phyloP scores from a whole-genome alignment of 23 tunicate genomes.

The Trididemnum nubilum region DNA sequence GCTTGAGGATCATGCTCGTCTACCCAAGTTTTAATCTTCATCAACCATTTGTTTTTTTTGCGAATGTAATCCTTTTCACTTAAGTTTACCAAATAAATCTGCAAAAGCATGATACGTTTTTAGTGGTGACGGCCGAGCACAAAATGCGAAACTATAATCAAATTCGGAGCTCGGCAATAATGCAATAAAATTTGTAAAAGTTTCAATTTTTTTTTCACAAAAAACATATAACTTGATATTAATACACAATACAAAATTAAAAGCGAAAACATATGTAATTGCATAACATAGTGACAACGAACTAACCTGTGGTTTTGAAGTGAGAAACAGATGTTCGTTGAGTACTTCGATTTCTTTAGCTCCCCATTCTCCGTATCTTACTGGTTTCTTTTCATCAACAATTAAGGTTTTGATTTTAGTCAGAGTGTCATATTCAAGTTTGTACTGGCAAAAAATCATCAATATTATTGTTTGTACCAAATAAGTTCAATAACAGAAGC shows the following conservation, averaged over 20 bases:
- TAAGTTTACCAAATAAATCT: constrained; percentile 93
- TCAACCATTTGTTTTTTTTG: constrained; percentile 93
- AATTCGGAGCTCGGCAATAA: no score
- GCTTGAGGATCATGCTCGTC: constrained; percentile 74
- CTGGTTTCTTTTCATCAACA: constrained; percentile 86
- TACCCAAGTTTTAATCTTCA: constrained; percentile 93
- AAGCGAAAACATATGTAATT: no score
- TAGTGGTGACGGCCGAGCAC: not conserved
- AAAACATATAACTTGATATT: no score
- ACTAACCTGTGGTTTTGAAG: constrained; percentile 93
- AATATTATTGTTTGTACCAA: no score
- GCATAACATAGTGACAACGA: no score
- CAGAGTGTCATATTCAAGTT: constrained; percentile 85
- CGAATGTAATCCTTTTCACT: constrained; percentile 94
- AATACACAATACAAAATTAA: no score
- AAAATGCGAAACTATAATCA: no score
- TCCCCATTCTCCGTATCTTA: constrained; percentile 87
- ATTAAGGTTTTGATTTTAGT: constrained; percentile 54
- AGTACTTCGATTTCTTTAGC: constrained; percentile 92
- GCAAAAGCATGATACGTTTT: no score
- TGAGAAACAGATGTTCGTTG: constrained; percentile 94
- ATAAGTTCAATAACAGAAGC: no score
- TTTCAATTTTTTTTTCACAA: no score
- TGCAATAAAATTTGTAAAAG: no score
- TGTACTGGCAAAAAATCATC: constrained; percentile 52